Conservation (phyloP, 2,113 vertebrate species). For the Clarias macrocephalus region DNA sequence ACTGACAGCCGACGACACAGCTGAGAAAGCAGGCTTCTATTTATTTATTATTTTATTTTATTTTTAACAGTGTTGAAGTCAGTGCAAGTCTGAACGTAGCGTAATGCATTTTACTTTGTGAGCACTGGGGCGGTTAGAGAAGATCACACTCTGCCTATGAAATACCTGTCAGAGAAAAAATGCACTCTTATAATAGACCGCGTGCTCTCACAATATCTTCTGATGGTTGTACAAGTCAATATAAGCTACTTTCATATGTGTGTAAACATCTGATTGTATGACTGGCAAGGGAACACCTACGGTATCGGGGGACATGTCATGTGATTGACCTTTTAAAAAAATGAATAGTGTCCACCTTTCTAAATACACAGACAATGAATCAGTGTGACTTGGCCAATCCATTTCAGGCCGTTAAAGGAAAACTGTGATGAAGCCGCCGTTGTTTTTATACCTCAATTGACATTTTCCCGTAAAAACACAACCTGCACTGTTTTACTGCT, state of each 20-base stretch:
- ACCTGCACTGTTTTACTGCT: too few relatives aligned
- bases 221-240: not conserved
- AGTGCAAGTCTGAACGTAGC: not conserved
- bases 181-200: not conserved
- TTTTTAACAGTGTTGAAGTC: not conserved
- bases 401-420: too few relatives aligned
- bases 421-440: too few relatives aligned
- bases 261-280: not conserved
- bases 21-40: not conserved
- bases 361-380: too few relatives aligned
- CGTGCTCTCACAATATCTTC: not conserved
- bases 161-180: not conserved
- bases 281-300: not conserved
- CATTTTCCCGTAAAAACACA: too few relatives aligned
- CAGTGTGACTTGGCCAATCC: too few relatives aligned
- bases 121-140: not conserved
- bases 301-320: too few relatives aligned
- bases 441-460: too few relatives aligned
- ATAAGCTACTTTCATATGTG: too few relatives aligned
- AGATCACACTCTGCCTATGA: not conserved
- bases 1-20: slow-evolving; percentile 3
- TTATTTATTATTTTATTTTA: not conserved
- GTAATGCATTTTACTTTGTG: not conserved
- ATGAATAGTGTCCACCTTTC: too few relatives aligned
- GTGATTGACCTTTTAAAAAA: too few relatives aligned